phyloP scores from a whole-genome alignment of 2,888 invertebrate species.

The Scaptomyza reducta region DNA sequence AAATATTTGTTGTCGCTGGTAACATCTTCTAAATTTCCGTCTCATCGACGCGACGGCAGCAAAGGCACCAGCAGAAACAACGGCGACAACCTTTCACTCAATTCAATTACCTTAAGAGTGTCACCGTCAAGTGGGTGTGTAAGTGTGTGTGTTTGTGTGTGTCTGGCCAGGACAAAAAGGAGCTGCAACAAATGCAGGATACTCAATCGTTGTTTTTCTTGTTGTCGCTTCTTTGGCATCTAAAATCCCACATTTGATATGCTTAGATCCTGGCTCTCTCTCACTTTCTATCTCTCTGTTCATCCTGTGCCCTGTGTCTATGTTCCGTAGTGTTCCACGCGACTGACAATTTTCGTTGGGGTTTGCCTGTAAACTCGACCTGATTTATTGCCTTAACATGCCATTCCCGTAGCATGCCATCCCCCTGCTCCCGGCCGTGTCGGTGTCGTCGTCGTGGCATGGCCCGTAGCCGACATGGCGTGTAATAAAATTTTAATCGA shows the following conservation, averaged over 20 bases:
- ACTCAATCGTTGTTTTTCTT: slow-evolving; percentile 36
- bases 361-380: slow-evolving; percentile 78
- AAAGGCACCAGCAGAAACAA: slow-evolving; percentile 20
- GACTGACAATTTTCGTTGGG: slow-evolving; percentile 77
- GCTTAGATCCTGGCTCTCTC: slow-evolving; percentile 57
- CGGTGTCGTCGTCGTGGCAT: slow-evolving; percentile 23
- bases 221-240: slow-evolving; percentile 68
- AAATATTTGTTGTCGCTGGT: slow-evolving; percentile 61
- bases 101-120: slow-evolving; percentile 83
- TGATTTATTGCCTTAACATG: slow-evolving; percentile 71
- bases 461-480: slow-evolving; percentile 67
- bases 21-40: slow-evolving; percentile 67
- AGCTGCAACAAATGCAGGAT: slow-evolving; percentile 27
- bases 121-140: slow-evolving; percentile 67
- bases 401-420: slow-evolving; percentile 20
- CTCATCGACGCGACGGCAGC: slow-evolving; percentile 62
- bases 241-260: slow-evolving; percentile 79
- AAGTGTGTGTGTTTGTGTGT: slow-evolving; percentile 46
- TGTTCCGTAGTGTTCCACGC: slow-evolving; percentile 34
- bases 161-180: slow-evolving; percentile 43
- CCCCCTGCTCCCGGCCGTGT: slow-evolving; percentile 39
- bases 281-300: slow-evolving; percentile 3
- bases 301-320: slow-evolving; percentile 14
- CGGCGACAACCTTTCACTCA: slow-evolving; percentile 76
- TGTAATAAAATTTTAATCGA: slow-evolving; percentile 81